Evolutionary conservation across 2,797 vertebrate species (phyloP), one percentile per base, ranked within the genome.

Genomic region (Acrocephalus scirpaceus): DNA sequence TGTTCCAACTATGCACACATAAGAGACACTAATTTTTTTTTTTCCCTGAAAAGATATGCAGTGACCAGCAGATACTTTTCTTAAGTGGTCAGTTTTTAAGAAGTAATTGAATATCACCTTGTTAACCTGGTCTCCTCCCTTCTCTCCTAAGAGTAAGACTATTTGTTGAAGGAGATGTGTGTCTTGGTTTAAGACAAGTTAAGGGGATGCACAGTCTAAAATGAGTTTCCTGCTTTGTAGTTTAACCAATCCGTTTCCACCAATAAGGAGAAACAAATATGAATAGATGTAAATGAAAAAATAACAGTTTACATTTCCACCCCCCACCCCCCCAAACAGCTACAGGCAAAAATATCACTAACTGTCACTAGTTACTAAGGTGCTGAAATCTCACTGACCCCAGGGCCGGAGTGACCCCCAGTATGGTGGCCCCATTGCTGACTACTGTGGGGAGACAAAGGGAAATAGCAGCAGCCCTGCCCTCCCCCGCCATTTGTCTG

Each of bases 1-100:
- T 47, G 3, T 27, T 54, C 22, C 40, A 38, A 11, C 6, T 13
- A n/a, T n/a, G 23, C 40, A 27, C 7, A 27, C 0, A 1, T 42
- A 25, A 51, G 13, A 34, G 20, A 69, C 42, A 8, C 3, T 4
- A 29, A 22, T 38, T 27, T 10, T 25, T 53, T 53, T 27, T 50
- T 29, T 38, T 34, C 29, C 25, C 10, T 50, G 25, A 48, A 58
- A 60, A 80, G 30, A 58, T 57, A 23, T 50, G 16, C 54, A 42
- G 25, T 25, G 36, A 13, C 25, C 65, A 80, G 25, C 30, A 60
- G 30, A 34, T 69, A 19, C 5, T 20, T 60, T 69, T 69, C 30
- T 42, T 50, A 80, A 70, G 16, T 44, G 25, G 45, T 60, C 25
- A 30, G 54, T 34, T 81, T 58, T 81, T 44, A 81, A 50, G 36